Base-by-base conservation (phyloP, 2,888 invertebrate species). In the Caenorhabditis sp. region DNA sequence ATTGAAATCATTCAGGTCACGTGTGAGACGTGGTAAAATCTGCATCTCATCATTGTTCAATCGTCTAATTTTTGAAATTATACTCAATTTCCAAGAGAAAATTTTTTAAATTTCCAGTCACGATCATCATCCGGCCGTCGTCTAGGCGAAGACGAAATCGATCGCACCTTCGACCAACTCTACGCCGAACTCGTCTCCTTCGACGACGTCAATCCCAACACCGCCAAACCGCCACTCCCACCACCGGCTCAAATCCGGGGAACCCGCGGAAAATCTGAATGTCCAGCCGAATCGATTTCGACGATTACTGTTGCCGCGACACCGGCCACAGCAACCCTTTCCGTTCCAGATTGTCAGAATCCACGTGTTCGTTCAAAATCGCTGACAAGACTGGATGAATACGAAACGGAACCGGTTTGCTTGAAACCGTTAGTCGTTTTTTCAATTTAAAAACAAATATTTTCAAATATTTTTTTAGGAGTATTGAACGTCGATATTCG, bases 311-410 rank as follows among this genome's bases (percentile, higher is more conserved):
- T 71, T 24, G 66, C 66, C n/a, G 71, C 66, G 3, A 36, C 70
- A 23, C 26, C 27, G 21, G 71, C 66, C 10, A 66, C 65, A 8
- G 66, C 71, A 5, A 62, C 55, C 10, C 66, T 66, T 17, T 63
- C 63, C 1, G 62, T 63, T 4, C 66, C 27, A 62, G 26, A 63
- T 63, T 8, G 51, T 63, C 58, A 64, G 58, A 73, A 69, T 51
- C 54, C 68, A 4, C 21, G 66, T 49, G 21, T 72, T 12, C 75
- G 79, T 0, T 79, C 79, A 5, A 81, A 81, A 63, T 81, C 81
- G 8, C 61, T 81, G n/a, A 81, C 79, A 24, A 55, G 81, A 53
- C 43, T 81, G 63, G 81, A 81, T 72, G 81, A 78, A 43, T 71
- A 68, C 55, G 73, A 73, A n/a, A 58, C 53, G 0, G 73, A 73